phyloP scores from a whole-genome alignment of 2,113 vertebrate species.

The Oryzias woworae region DNA sequence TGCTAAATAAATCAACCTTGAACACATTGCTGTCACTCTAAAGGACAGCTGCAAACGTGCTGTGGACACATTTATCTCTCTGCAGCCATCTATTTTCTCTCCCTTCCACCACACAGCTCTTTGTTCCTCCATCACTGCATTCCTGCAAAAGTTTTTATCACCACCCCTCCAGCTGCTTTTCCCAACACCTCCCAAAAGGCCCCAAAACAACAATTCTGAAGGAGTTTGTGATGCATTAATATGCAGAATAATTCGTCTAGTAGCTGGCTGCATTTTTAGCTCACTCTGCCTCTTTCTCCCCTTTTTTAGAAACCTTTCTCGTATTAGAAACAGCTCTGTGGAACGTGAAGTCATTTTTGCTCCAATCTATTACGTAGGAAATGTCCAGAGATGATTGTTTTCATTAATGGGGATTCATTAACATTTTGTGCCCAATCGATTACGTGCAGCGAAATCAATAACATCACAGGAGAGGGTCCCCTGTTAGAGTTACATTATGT shows the following conservation, averaged over 20 bases:
- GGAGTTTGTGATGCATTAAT: constrained; percentile 38
- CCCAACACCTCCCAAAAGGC: constrained; percentile 34
- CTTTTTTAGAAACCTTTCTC: constrained; percentile 10
- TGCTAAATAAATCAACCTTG: constrained; percentile 27
- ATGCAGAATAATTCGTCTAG: constrained; percentile 20
- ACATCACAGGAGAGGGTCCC: not conserved
- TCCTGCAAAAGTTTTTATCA: not conserved
- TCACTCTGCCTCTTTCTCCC: constrained; percentile 15
- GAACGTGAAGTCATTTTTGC: constrained; percentile 4
- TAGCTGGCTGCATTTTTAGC: constrained; percentile 19
- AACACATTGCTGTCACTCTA: not conserved
- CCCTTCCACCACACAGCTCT: not conserved
- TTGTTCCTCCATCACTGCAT: not conserved
- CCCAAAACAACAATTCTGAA: constrained; percentile 18
- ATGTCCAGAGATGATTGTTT: not conserved
- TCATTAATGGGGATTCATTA: not conserved
- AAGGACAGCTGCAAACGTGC: constrained; percentile 20
- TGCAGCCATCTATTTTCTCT: constrained; percentile 8
- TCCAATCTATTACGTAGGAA: not conserved
- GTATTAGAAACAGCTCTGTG: constrained; percentile 14
- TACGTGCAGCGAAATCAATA: not conserved
- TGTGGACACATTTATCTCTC: constrained; percentile 4
- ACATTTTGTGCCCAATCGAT: not conserved
- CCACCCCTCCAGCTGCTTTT: constrained; percentile 2
- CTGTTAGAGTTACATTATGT: not conserved